Evolutionary conservation across 1,140 invertebrate genomes (phyloP), one percentile per base, ranked within the genome.

Genomic region (Pteromalus puparum): DNA sequence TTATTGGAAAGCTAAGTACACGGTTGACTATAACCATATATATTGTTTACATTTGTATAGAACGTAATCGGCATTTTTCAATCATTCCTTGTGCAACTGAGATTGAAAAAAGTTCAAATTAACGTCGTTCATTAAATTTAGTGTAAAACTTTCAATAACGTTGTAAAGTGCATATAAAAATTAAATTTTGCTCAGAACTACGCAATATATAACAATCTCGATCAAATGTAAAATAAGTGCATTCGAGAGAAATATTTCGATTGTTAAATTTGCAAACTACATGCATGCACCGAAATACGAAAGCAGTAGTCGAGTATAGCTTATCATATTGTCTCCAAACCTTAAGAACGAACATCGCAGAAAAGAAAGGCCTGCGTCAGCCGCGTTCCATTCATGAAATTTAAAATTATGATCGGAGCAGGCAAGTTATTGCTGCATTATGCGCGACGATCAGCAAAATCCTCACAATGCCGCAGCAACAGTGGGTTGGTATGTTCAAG

Each of bases 381-480:
- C 1, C 6, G 15, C 34, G 65, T 80, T 42, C 61, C 30, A 38
- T 73, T 81, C 38, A 80, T 65, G 30, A 30, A 67, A 80, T 38
- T 34, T 13, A 18, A 67, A 65, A 67, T 65, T 34, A 15, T n/a
- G 28, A 61, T 80, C 48, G 26, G 34, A 21, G 26, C 34, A 4
- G 1, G 77, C 48, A 15, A 76, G 21, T 42, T 76, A 53, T 53
- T 46, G 42, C 46, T 53, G 42, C 15, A 76, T 76, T 48, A 48
- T 76, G 18, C 74, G 26, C 34, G 68, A 21, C 12, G 26, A 70
- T 70, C 24, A n/a, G 53, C 6, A 7, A 61, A 61, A n/a, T 61
- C 53, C 18, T 21, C 53, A n/a, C 53, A 61, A n/a, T 61, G 53
- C 21, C 18, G n/a, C 18, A 1, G 53, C 53, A 61, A n/a, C 53